Evolutionary conservation across 2,797 vertebrate species (phyloP), one percentile per base, ranked within the genome.

Genomic region (Sebastes nivosus): DNA sequence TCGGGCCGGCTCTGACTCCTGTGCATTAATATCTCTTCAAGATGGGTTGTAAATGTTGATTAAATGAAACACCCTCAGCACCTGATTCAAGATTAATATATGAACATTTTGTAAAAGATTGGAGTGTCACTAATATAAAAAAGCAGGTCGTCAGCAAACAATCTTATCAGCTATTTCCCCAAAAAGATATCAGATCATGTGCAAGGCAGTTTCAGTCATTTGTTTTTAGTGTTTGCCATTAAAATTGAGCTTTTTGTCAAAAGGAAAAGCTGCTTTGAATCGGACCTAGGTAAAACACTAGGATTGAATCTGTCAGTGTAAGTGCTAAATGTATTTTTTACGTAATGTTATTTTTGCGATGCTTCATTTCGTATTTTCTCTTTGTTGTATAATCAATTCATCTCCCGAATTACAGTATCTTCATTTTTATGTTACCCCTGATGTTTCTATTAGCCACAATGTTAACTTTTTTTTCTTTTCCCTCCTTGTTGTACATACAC

Each of bases 401-500:
- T 92, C 89, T 92, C 83, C 85, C 72, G 63, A 85, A 84, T 87
- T 79, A 86, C 88, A 86, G 80, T 90, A 87, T 92, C 89, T 84
- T 79, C 77, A 85, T 92, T 89, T 87, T 92, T 93, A 88, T 91
- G 88, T 93, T 92, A 89, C 70, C 92, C 87, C 89, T 88, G 83
- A 88, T 92, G 90, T 93, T 92, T 91, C 83, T 90, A 84, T 86
- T 90, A 88, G 88, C 85, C 85, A 89, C 87, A 91, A 82, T 89
- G 90, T 88, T 89, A 86, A 83, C 73, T 75, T 81, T 90, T 83
- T 61, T 86, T 88, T 61, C 58, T 84, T 91, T 87, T 79, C 77
- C 87, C 87, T 92, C 80, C 91, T 88, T 91, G 89, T 92, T 95
- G 92, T 94, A 93, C 90, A 94, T 94, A 92, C 83, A 88, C 88